Evolutionary conservation across 2,797 vertebrate genomes (phyloP).

Genomic region (Etheostoma perlongum): DNA sequence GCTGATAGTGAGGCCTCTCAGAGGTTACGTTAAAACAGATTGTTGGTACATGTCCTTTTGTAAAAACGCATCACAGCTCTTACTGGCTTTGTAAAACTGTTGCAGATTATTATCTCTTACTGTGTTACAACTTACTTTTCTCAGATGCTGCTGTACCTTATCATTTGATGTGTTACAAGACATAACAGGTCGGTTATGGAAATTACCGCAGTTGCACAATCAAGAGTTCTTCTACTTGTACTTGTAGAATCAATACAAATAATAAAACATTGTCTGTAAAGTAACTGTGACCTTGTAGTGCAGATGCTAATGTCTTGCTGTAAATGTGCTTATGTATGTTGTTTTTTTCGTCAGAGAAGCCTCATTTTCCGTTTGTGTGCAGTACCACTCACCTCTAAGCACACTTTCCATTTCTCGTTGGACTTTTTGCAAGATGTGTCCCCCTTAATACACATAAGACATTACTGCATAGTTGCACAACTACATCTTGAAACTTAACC

Average conservation of each 20-base stretch:
- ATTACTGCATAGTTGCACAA: background rate
- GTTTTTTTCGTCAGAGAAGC: constrained; percentile 37
- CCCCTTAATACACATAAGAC: background rate
- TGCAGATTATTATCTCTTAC: constrained; percentile 22
- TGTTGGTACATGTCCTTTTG: background rate
- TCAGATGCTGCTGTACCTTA: constrained; percentile 7
- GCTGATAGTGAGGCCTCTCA: background rate
- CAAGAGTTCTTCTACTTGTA: background rate
- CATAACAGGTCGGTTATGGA: constrained; percentile 21
- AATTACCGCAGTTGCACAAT: constrained; percentile 30
- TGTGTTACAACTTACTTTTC: background rate
- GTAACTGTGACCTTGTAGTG: background rate
- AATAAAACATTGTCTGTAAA: background rate
- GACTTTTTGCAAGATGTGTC: background rate
- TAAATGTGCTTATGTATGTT: background rate
- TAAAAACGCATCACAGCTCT: background rate
- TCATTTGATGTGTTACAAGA: constrained; percentile 45
- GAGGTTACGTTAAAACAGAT: background rate
- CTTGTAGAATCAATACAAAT: background rate
- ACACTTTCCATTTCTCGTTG: constrained; percentile 9
- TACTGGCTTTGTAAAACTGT: background rate
- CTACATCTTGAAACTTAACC: background rate
- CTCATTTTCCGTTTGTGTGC: constrained; percentile 29
- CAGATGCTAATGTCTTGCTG: background rate
- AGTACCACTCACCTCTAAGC: constrained; percentile 3